Percentiles rank a stretch among this genome's conserved stretches.
These are phyloP conservation scores for Astyanax mexicanus DNA, from an alignment of 2,797 vertebrate species.

Conservation along the genomic window DNA sequence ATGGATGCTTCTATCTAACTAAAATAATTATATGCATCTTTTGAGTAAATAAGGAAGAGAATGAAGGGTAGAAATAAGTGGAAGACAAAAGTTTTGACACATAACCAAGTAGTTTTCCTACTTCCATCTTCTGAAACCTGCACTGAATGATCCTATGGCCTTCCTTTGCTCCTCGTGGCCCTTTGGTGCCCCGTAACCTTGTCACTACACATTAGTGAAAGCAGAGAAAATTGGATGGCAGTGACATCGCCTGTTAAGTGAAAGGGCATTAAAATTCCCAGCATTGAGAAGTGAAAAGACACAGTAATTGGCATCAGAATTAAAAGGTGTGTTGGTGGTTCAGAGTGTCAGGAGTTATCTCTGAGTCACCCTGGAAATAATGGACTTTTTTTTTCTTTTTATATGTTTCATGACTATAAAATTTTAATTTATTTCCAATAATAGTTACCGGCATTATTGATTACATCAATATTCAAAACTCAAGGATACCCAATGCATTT, in stretches of 20 bases:
- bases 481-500: background rate
- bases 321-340: constrained; percentile 2
- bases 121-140: background rate
- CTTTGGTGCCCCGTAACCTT: background rate
- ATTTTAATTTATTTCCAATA: no score
- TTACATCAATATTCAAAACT: background rate
- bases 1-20: no score
- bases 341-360: background rate
- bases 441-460: background rate
- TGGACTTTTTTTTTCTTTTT: background rate
- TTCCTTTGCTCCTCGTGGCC: background rate
- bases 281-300: background rate
- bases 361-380: background rate
- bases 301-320: background rate
- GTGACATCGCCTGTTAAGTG: background rate
- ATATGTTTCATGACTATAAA: background rate
- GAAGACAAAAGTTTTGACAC: background rate
- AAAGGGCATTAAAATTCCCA: background rate
- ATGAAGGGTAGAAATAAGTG: background rate
- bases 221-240: background rate
- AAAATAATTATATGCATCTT: no score
- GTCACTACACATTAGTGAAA: constrained; percentile 15
- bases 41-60: no score
- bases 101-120: background rate
- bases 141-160: background rate